Percentiles rank a stretch among this genome's conserved stretches.
Evolutionary conservation across 2,888 invertebrate genomes (phyloP).

Genomic region (Archips crataeganus): DNA sequence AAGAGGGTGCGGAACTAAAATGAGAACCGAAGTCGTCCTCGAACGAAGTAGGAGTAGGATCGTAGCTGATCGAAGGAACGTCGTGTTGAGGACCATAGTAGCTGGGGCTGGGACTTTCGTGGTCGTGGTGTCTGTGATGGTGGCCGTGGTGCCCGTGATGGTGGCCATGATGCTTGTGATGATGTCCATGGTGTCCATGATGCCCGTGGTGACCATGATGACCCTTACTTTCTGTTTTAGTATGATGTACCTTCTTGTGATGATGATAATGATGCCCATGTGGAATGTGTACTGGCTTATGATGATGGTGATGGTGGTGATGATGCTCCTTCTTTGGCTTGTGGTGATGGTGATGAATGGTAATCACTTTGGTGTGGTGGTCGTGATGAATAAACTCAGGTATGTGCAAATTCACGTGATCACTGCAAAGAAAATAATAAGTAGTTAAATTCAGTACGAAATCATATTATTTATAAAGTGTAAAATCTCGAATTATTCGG

Average conservation of each 20-base stretch:
- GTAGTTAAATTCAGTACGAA: neutral
- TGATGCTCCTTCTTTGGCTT: constrained; percentile 81
- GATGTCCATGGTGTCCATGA: constrained; percentile 48
- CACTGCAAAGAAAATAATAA: constrained; percentile 68
- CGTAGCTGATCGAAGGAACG: constrained; percentile 48
- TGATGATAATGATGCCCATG: constrained; percentile 60
- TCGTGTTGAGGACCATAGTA: constrained; percentile 63
- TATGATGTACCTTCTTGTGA: constrained; percentile 71
- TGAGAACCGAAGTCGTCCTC: constrained; percentile 65
- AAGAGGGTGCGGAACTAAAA: constrained; percentile 59
- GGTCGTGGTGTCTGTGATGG: constrained; percentile 58
- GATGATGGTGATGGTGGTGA: constrained; percentile 69
- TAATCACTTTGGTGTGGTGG: constrained; percentile 86
- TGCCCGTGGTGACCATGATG: constrained; percentile 52
- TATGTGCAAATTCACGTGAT: constrained; percentile 85
- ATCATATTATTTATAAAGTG: too few species aligned
- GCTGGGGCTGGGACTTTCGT: constrained; percentile 47
- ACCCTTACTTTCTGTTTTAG: constrained; percentile 62
- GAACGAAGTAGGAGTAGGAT: constrained; percentile 56
- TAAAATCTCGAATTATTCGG: too few species aligned
- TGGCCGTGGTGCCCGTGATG: constrained; percentile 58
- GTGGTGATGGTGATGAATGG: constrained; percentile 83
- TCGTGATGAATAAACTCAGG: constrained; percentile 87
- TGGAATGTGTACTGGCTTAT: constrained; percentile 58
- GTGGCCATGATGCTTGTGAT: constrained; percentile 47